Evolutionary conservation across 1,140 invertebrate genomes (phyloP), one percentile per base, ranked within the genome.

Genomic region (Drosophila micromelanica): DNA sequence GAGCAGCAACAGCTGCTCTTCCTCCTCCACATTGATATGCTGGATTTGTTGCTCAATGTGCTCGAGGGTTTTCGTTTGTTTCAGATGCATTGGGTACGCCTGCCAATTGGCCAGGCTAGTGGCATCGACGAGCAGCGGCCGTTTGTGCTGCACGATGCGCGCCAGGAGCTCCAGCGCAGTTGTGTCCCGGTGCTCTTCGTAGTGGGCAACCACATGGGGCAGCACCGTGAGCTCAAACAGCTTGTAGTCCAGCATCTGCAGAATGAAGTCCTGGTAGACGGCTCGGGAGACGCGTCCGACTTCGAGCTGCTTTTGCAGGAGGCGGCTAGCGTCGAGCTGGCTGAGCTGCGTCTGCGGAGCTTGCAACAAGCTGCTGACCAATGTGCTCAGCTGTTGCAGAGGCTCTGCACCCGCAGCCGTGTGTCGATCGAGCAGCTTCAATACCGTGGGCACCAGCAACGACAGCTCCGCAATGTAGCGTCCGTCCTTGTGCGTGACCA

Each of bases 221-320:
- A 97, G 90, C 57, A 97, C 93, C 49, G 96, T 92, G 49, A 95
- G 93, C 90, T 96, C 96, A 91, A 97, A 97, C 46, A 94, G 94
- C 5, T 94, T 93, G 90, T 95, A 95, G 48, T 93, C 87, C 30
- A 95, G 93, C 1, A 96, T 92, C 90, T 94, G 94, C 76, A 95
- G 93, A 2, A 96, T 93, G 78, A 96, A 94, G 43, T 93, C 92
- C 11, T 95, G 92, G 7, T 95, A 93, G 9, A 95, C 93, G 20
- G 93, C 86, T 65, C 92, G 92, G 1, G 64, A 57, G 1, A 43
- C 35, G 40, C 78, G 94, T 92, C 57, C 92, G 0, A 95, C 86
- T 8, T 92, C 92, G 5, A 96, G 80, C 8, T 95, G 84, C 76
- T 94, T 95, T 73, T 94, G 93, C 1, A 95, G 92, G 51, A 96